A percentile compares a stretch with the other conserved stretches of the same genome.
phyloP scores from a whole-genome alignment of 2,113 vertebrate species.

The Vombatus ursinus region DNA sequence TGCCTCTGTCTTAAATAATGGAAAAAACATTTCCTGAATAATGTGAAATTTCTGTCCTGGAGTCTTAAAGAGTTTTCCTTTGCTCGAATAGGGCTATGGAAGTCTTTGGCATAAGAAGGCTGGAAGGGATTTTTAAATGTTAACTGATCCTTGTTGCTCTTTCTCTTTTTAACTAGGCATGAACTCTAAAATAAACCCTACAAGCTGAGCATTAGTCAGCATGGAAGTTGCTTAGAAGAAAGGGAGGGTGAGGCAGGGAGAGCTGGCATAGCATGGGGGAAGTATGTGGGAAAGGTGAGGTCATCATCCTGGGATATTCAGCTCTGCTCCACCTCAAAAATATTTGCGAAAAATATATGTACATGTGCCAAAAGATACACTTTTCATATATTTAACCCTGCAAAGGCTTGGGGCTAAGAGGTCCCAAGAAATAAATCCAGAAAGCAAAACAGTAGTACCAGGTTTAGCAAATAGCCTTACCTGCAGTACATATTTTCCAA shows the following conservation, averaged over 20 bases:
- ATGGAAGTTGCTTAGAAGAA: slow-evolving; percentile 39
- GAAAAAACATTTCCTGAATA: neutral
- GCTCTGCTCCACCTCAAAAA: slow-evolving; percentile 42
- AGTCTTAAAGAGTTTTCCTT: neutral
- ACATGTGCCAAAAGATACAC: neutral
- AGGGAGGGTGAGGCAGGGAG: slow-evolving; percentile 6
- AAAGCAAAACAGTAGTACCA: neutral
- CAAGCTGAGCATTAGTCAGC: slow-evolving; percentile 68
- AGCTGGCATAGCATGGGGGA: slow-evolving; percentile 18
- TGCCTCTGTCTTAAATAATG: slow-evolving; percentile 25
- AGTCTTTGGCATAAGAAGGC: neutral
- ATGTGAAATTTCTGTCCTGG: slow-evolving; percentile 20
- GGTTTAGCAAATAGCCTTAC: neutral
- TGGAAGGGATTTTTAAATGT: slow-evolving; percentile 31
- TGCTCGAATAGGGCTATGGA: neutral
- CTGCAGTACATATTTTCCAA: neutral
- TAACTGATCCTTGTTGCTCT: slow-evolving; percentile 5
- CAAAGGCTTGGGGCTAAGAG: neutral
- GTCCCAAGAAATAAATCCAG: slow-evolving; percentile 18
- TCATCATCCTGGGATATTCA: slow-evolving; percentile 54
- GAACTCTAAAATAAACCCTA: slow-evolving; percentile 58
- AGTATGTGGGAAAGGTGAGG: slow-evolving; percentile 56
- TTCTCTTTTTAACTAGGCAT: slow-evolving; percentile 29
- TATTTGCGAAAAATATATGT: slow-evolving; percentile 39
- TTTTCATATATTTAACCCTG: neutral